Evolutionary conservation across 2,888 invertebrate genomes (phyloP).

Genomic region (Sceliomorpha sp.): DNA sequence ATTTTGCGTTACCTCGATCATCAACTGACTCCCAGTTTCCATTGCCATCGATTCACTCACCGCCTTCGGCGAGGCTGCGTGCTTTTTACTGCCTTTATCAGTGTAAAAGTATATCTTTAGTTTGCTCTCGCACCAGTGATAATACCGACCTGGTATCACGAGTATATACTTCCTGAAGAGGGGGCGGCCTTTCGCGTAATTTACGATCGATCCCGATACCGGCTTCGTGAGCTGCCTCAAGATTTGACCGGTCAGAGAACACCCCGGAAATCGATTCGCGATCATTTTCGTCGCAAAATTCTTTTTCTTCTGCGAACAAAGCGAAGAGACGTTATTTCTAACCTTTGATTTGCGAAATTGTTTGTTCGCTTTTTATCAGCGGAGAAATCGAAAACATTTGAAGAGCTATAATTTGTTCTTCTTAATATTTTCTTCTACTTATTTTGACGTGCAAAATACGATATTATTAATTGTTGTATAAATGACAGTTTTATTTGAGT

Average conservation of each 20-base stretch:
- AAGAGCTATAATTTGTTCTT: no score
- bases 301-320: no score
- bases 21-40: constrained; percentile 56
- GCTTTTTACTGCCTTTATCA: not conserved
- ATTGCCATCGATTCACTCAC: constrained; percentile 50
- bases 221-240: constrained; percentile 56
- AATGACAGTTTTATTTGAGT: no score
- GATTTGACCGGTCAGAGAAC: constrained; percentile 44
- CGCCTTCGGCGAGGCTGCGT: constrained; percentile 17
- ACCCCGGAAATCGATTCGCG: constrained; percentile 40
- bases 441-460: no score
- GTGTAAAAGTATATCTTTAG: constrained; percentile 1
- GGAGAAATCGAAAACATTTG: no score
- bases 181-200: constrained; percentile 54
- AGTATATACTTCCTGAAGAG: constrained; percentile 51
- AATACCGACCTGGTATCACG: constrained; percentile 56
- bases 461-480: no score
- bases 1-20: constrained; percentile 51
- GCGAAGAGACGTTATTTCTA: no score
- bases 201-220: constrained; percentile 55
- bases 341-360: no score
- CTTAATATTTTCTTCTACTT: no score
- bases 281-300: constrained; percentile 14
- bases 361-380: no score
- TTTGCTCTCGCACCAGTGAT: constrained; percentile 40